phyloP scores from a whole-genome alignment of 2,888 invertebrate genomes.

The Belgica antarctica region DNA sequence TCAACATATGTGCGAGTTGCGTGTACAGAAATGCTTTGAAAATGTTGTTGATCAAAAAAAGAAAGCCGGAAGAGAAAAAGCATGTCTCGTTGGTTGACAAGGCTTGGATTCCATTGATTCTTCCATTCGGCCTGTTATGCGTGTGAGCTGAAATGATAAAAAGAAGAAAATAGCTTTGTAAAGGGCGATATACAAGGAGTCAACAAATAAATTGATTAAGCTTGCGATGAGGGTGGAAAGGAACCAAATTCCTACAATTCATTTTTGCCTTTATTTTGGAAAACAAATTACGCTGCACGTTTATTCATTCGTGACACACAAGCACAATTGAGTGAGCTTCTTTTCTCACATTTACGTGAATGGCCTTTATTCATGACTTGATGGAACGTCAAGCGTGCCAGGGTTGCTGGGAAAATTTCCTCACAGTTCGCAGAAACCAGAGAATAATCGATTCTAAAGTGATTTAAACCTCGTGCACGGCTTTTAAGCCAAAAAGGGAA shows the following conservation, averaged over 20 bases:
- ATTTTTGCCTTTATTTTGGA: not conserved
- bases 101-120: not conserved
- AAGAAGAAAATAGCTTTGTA: not conserved
- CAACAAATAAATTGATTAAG: constrained; percentile 3
- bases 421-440: too few species aligned
- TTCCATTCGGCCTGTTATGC: not conserved
- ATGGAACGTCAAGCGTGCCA: too few species aligned
- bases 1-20: constrained; percentile 1
- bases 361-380: too few species aligned
- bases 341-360: too few species aligned
- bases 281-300: constrained; percentile 21
- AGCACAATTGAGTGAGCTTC: not conserved
- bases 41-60: too few species aligned
- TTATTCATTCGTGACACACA: constrained; percentile 20
- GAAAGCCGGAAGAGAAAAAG: not conserved
- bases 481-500: not conserved
- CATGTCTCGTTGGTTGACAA: not conserved
- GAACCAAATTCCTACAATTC: not conserved
- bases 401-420: too few species aligned
- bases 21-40: constrained; percentile 5
- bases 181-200: too few species aligned
- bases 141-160: not conserved
- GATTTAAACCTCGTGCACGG: too few species aligned
- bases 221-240: not conserved
- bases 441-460: too few species aligned